Evolutionary conservation across 2,113 vertebrate species (phyloP).

Genomic region (Equus quagga): DNA sequence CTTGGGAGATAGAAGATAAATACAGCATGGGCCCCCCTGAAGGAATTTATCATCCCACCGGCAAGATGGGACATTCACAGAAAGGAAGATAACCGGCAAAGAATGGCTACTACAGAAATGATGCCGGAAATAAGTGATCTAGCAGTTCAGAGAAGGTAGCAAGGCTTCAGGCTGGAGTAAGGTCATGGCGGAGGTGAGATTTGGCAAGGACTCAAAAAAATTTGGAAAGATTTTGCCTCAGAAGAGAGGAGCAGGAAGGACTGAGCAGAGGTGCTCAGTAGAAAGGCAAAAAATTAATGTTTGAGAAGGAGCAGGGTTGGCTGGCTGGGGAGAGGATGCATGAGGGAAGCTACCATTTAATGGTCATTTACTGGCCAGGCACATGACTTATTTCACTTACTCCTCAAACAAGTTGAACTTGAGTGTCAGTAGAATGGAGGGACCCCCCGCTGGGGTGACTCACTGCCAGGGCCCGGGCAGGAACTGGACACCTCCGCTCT

Average conservation of each 20-base stretch:
- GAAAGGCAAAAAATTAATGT: not conserved
- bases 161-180: not conserved
- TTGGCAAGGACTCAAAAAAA: not conserved
- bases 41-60: not conserved
- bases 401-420: not conserved
- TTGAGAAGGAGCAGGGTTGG: not conserved
- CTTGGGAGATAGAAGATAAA: not conserved
- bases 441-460: not conserved
- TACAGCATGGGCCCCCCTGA: not conserved
- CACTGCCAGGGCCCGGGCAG: not conserved
- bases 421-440: not conserved
- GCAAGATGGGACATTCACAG: not conserved
- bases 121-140: not conserved
- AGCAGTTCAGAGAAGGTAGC: not conserved
- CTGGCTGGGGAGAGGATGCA: not conserved
- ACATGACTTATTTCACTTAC: not conserved
- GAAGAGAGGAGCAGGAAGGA: not conserved
- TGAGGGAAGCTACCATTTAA: not conserved
- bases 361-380: not conserved
- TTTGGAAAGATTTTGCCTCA: not conserved
- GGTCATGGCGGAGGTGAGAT: not conserved
- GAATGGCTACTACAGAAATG: not conserved
- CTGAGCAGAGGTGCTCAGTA: not conserved
- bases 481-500: not conserved
- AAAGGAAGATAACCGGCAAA: not conserved